Percentiles rank a stretch among this genome's conserved stretches.
These are phyloP conservation scores for Biston betularia DNA, from an alignment of 2,888 invertebrate species.

Conservation along the genomic window DNA sequence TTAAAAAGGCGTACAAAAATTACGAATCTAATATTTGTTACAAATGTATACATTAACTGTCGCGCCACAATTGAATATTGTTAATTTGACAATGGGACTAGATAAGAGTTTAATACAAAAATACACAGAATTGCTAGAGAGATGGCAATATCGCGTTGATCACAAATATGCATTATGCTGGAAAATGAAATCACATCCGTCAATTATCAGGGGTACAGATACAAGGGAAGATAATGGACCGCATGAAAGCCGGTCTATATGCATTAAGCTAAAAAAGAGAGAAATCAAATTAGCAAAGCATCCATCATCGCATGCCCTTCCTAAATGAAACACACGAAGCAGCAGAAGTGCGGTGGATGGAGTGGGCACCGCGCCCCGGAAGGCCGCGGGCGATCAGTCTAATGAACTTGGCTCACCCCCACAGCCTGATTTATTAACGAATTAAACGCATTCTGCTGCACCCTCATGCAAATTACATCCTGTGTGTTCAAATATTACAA, in stretches of 20 bases:
- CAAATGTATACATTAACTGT: no score
- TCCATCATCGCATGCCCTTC: conserved; percentile 69
- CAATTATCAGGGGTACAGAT: conserved; percentile 27
- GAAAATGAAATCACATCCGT: conserved; percentile 34
- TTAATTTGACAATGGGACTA: not conserved
- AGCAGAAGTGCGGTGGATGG: conserved; percentile 68
- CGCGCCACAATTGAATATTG: not conserved
- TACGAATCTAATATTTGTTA: no score
- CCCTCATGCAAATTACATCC: conserved; percentile 69
- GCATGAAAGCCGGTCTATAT: conserved; percentile 31
- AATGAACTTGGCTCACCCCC: conserved; percentile 82
- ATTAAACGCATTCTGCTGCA: conserved; percentile 85
- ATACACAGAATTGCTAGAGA: not conserved
- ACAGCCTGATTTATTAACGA: conserved; percentile 85
- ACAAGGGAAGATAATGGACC: conserved; percentile 33
- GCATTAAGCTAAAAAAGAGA: conserved; percentile 45
- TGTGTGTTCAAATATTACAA: conserved; percentile 48
- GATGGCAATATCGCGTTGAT: not conserved
- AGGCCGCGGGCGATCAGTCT: conserved; percentile 82
- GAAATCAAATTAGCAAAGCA: conserved; percentile 64
- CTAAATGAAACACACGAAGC: conserved; percentile 76
- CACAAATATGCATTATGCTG: conserved; percentile 27
- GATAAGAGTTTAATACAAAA: not conserved
- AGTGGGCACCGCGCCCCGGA: conserved; percentile 77
- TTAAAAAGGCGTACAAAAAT: no score